These are phyloP conservation scores for Glyptemys insculpta DNA, from an alignment of 2,797 vertebrate species.

Conservation along the genomic window DNA sequence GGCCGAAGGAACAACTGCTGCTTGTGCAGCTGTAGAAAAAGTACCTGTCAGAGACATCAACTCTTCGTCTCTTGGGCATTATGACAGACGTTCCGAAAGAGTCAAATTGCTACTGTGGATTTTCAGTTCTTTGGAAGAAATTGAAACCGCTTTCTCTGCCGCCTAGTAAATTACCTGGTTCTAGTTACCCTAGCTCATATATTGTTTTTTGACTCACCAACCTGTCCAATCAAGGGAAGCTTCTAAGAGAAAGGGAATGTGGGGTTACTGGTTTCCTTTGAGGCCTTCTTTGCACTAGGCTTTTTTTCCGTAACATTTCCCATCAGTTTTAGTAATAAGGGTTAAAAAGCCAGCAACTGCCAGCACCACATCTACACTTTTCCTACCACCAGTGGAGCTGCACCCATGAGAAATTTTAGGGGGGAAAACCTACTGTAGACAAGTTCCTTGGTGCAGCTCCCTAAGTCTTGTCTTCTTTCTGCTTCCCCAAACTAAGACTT, in stretches of 20 bases:
- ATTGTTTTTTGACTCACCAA: not conserved
- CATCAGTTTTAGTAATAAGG: not conserved
- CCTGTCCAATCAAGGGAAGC: not conserved
- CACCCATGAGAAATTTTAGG: not conserved
- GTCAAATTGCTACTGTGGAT: not conserved
- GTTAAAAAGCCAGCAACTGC: not conserved
- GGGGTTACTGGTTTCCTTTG: not conserved
- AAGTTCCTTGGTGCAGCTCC: not conserved
- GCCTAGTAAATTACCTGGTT: not conserved
- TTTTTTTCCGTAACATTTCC: not conserved
- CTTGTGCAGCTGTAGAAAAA: not conserved
- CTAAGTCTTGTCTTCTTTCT: not conserved
- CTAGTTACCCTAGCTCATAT: not conserved
- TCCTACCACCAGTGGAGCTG: not conserved
- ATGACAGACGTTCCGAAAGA: not conserved
- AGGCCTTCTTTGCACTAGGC: not conserved
- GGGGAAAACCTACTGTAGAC: not conserved
- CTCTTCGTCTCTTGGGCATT: not conserved
- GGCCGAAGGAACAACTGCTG: fast-evolving
- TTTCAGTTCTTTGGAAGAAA: not conserved
- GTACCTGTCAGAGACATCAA: not conserved
- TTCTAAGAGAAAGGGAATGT: not conserved
- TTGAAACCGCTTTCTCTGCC: not conserved
- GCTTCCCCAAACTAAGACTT: not conserved
- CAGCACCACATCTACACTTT: not conserved